These are phyloP conservation scores for Psophia crepitans DNA, from an alignment of 2,113 vertebrate species.

Conservation along the genomic window DNA sequence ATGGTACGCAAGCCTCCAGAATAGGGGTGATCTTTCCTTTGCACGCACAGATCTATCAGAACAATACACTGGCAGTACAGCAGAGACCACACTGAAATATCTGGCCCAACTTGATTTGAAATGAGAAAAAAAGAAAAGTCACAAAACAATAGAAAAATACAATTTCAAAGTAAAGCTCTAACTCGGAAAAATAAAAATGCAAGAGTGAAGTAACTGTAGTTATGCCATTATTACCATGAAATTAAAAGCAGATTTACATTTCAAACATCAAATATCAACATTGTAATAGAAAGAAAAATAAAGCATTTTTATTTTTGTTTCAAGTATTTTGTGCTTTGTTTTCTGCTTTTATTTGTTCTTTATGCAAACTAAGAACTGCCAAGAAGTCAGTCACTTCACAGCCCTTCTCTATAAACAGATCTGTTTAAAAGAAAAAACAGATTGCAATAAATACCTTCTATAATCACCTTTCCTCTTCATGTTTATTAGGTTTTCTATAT, in stretches of 20 bases:
- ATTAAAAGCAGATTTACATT: slow-evolving; percentile 72
- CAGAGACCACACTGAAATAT: background rate
- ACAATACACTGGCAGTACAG: background rate
- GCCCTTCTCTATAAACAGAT: slow-evolving; percentile 4
- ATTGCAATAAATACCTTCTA: slow-evolving; percentile 24
- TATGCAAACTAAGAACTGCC: slow-evolving; percentile 20
- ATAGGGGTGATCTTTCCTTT: background rate
- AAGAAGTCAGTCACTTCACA: slow-evolving; percentile 55
- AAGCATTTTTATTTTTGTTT: slow-evolving; percentile 63
- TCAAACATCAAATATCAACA: slow-evolving; percentile 66
- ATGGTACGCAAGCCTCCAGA: background rate
- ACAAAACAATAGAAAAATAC: background rate
- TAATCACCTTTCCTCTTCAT: slow-evolving; percentile 10
- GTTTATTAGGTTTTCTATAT: slow-evolving; percentile 60
- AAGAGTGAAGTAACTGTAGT: slow-evolving; percentile 35
- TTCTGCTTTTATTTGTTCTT: slow-evolving; percentile 57
- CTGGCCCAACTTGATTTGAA: background rate
- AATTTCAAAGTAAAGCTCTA: slow-evolving; percentile 39
- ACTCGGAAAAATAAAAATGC: slow-evolving; percentile 51
- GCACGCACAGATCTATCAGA: background rate
- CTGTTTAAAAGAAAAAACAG: slow-evolving; percentile 35
- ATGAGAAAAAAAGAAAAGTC: background rate
- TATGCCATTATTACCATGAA: slow-evolving; percentile 52
- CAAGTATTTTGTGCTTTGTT: slow-evolving; percentile 68
- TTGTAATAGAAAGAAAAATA: slow-evolving; percentile 70